phyloP scores from a whole-genome alignment of 2,797 vertebrate genomes.

The Podarcis lilfordi region DNA sequence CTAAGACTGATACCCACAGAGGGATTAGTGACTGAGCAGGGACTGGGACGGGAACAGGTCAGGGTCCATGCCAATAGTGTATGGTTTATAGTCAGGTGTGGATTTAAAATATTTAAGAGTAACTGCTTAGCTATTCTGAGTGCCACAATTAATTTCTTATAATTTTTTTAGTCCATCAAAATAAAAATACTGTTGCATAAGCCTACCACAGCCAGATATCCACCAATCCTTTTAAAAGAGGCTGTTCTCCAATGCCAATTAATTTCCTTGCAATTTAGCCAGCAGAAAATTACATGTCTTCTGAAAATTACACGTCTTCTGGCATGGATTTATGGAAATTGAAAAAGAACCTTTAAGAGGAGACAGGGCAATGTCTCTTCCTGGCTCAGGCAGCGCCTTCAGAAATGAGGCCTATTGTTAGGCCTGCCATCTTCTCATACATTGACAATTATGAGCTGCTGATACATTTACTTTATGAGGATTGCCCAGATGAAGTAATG shows the following conservation, averaged over 20 bases:
- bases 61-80: background rate
- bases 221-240: background rate
- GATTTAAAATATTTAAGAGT: background rate
- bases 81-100: background rate
- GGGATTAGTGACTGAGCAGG: no score
- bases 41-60: background rate
- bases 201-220: background rate
- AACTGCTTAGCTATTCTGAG: background rate
- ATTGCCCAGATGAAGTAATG: background rate
- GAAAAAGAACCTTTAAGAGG: slow-evolving; percentile 15
- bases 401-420: slow-evolving; percentile 10
- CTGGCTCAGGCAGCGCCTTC: background rate
- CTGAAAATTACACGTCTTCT: slow-evolving; percentile 32
- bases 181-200: slow-evolving; percentile 6
- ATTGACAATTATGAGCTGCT: background rate
- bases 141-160: background rate
- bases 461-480: slow-evolving; percentile 25
- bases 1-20: no score
- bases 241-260: slow-evolving; percentile 31
- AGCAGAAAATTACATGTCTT: slow-evolving; percentile 7
- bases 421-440: slow-evolving; percentile 12
- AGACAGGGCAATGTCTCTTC: background rate
- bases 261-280: slow-evolving; percentile 21
- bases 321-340: background rate
- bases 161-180: background rate